A percentile compares a stretch with the other conserved stretches of the same genome.
phyloP scores from a whole-genome alignment of 2,888 invertebrate genomes.

The Drosophila borborema region DNA sequence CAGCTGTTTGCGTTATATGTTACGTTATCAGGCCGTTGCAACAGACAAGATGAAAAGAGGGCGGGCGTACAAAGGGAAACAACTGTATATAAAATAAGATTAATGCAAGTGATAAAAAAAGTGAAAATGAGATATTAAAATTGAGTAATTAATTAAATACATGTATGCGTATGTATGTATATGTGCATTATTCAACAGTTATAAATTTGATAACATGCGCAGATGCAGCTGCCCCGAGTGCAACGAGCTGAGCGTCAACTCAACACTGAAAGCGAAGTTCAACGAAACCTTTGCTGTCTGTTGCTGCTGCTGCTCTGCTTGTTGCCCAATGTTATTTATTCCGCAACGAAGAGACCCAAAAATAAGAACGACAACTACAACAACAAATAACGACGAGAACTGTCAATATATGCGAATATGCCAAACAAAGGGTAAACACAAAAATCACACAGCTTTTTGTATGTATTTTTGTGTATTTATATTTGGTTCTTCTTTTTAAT shows the following conservation, averaged over 20 bases:
- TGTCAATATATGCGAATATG: constrained; percentile 62
- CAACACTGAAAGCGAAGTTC: constrained; percentile 58
- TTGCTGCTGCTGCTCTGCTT: constrained; percentile 21
- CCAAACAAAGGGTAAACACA: constrained; percentile 52
- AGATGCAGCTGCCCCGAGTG: constrained; percentile 1
- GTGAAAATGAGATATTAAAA: background rate
- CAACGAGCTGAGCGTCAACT: constrained; percentile 5
- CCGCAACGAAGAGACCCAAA: constrained; percentile 50
- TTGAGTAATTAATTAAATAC: background rate
- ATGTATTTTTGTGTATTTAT: constrained; percentile 16
- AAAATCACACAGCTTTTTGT: constrained; percentile 35
- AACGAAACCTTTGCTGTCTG: constrained; percentile 54
- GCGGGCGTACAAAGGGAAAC: background rate
- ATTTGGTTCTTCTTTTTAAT: constrained; percentile 5
- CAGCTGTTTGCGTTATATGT: constrained; percentile 59
- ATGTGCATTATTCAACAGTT: background rate
- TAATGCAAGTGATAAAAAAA: background rate
- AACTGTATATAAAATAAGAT: background rate
- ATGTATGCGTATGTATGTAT: background rate
- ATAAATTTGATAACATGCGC: constrained; percentile 3
- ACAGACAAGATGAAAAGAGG: constrained; percentile 18
- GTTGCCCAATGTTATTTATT: constrained; percentile 49
- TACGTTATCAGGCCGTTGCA: constrained; percentile 30
- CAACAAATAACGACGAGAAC: constrained; percentile 18
- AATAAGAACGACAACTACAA: constrained; percentile 45